Conservation (phyloP, 2,888 invertebrate genomes). For the Sarcophaga subvicina region DNA sequence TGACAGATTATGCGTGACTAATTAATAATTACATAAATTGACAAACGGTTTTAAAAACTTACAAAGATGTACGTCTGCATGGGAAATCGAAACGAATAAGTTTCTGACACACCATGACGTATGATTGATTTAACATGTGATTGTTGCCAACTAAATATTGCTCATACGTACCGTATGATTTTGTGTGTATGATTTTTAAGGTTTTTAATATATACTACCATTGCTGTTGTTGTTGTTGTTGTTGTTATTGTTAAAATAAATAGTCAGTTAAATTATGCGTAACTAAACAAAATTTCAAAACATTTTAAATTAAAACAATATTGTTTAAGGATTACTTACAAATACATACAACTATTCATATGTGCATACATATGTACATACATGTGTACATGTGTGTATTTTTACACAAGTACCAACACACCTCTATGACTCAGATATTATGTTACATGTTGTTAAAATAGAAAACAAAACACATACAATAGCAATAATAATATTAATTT, state of each 20-base stretch:
- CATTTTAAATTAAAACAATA: constrained; percentile 32
- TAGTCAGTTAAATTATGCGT: neutral
- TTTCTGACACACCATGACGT: constrained; percentile 1
- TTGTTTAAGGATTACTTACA: constrained; percentile 11
- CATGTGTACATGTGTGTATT: no score
- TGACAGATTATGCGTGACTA: no score
- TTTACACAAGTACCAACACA: neutral
- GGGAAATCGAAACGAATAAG: neutral
- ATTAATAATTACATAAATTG: no score
- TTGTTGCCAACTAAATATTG: constrained; percentile 14
- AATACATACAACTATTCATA: neutral
- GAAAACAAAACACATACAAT: neutral
- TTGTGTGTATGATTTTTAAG: neutral
- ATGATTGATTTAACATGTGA: constrained; percentile 13
- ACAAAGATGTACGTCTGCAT: neutral
- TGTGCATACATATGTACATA: neutral
- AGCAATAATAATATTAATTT: neutral
- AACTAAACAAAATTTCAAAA: constrained; percentile 32
- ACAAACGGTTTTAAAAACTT: neutral
- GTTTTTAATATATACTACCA: neutral
- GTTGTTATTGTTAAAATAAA: neutral
- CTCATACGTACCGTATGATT: neutral
- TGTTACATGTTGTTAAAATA: neutral
- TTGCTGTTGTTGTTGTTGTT: neutral
- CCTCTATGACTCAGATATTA: neutral